phyloP scores from a whole-genome alignment of 2,888 invertebrate genomes.

The Anarsia innoxiella region DNA sequence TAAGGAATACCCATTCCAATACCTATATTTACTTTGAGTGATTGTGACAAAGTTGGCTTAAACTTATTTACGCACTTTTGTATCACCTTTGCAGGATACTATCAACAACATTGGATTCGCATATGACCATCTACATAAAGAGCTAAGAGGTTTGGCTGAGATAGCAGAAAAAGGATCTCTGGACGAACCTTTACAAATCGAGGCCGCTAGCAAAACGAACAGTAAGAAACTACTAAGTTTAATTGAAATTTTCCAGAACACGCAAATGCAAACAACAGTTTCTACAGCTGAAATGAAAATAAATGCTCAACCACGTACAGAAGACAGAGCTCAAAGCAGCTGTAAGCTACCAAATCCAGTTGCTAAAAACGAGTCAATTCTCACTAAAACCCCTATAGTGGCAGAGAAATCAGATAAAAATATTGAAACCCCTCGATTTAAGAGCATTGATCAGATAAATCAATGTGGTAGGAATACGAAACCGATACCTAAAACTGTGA shows the following conservation, averaged over 20 bases:
- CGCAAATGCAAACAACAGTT: slow-evolving; percentile 21
- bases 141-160: slow-evolving; percentile 30
- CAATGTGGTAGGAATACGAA: neutral
- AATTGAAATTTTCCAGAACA: slow-evolving; percentile 19
- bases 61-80: no score
- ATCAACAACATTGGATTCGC: slow-evolving; percentile 38
- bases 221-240: slow-evolving; percentile 13
- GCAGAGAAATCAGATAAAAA: neutral
- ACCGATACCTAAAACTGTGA: slow-evolving; percentile 12
- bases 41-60: no score
- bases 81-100: slow-evolving; percentile 46
- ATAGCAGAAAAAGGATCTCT: slow-evolving; percentile 11
- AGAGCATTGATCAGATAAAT: neutral
- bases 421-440: neutral
- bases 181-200: neutral
- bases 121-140: slow-evolving; percentile 41
- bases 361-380: neutral
- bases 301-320: slow-evolving; percentile 7
- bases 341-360: neutral
- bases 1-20: no score
- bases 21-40: no score
- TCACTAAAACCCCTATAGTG: neutral
- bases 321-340: slow-evolving; percentile 4
- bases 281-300: slow-evolving; percentile 15
- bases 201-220: neutral